Base-by-base conservation (phyloP, 2,888 invertebrate species). In the Lasiommata megera region DNA sequence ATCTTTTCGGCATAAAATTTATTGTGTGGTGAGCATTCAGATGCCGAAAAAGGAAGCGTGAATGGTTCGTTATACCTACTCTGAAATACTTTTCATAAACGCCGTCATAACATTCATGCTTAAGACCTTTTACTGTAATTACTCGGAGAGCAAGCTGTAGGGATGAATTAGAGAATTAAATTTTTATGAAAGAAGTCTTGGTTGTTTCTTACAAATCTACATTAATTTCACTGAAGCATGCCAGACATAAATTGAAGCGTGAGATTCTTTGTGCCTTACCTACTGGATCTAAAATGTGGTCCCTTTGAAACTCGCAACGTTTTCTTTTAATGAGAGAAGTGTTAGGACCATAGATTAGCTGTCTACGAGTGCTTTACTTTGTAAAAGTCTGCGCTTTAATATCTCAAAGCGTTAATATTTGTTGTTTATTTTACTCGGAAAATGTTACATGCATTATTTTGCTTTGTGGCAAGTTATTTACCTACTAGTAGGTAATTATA, bases 121-220 rank as follows among this genome's bases (percentile, higher is more conserved):
- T 82, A 88, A 88, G 88, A 87, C 89, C 90, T 88, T 86, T 89
- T 83, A 88, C 80, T 65, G 86, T 89, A 89, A 90, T 90, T 89
- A 88, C 87, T 63, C 72, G 66, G 74, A 71, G 75, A 72, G 74
- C 73, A 72, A 69, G 72, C 74, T 67, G 70, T 67, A 70, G 80
- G 82, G 81, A 65, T 84, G 84, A 87, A 86, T 87, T 87, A 86
- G 84, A 80, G 74, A 83, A 88, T 88, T 86, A 84, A 80, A 82
- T 78, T 79, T 77, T 80, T 82, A 81, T 84, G 77, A 86, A 87
- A 80, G 82, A 84, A 84, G 78, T 84, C 84, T 84, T 81, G 71
- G 73, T 81, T 77, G 71, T 79, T 82, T 80, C 84, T 86, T 87
- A 79, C 73, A 75, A 74, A 70, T 62, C 62, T 48, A 58, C 57